Base-by-base conservation (phyloP, 2,888 invertebrate species). In the Melanostoma mellinum region DNA sequence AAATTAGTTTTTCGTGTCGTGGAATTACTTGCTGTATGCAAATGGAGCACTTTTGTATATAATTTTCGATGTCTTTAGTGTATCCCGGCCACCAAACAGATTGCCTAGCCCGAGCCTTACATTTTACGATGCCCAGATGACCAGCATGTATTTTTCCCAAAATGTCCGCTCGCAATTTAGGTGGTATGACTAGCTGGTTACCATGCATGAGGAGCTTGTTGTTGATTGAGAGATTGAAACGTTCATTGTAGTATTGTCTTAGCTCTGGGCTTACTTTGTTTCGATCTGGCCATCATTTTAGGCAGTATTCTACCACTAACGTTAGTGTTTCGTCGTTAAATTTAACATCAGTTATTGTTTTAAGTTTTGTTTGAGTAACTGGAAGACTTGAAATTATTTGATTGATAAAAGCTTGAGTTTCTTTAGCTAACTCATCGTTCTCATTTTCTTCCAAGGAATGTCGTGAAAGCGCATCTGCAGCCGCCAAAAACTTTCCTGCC, bases 51-150 rank as follows among this genome's bases (percentile, higher is more conserved):
- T 67, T 67, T 55, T 69, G 4, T 48, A 53, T 61, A 20, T 63
- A 69, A 9, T 61, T 35, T 55, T 69, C 63, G n/a, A 76, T 55
- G 6, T 76, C 61, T 61, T 68, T 68, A 33, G 52, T 30, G 46
- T 68, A 76, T 35, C 61, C 68, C 5, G 53, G 60, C 20, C 20
- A 20, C 20, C 20, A 20, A 20, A 20, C 20, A 20, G 20, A 20
- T 20, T 20, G 20, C 20, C 35, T 68, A 68, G 55, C 53, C 35
- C 44, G 33, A 46, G 60, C 60, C 30, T 61, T 61, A 61, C 60
- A 61, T 32, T 63, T 63, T 0, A 46, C 63, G 8, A 63, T 48
- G 4, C 48, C 48, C 9, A 48, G 9, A 9, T 48, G 48, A 10
- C 63, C 48, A 48, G 48, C 48, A 48, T 48, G 48, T 10, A 63